Evolutionary conservation across 2,797 vertebrate species (phyloP).

Genomic region (Momotus momota): DNA sequence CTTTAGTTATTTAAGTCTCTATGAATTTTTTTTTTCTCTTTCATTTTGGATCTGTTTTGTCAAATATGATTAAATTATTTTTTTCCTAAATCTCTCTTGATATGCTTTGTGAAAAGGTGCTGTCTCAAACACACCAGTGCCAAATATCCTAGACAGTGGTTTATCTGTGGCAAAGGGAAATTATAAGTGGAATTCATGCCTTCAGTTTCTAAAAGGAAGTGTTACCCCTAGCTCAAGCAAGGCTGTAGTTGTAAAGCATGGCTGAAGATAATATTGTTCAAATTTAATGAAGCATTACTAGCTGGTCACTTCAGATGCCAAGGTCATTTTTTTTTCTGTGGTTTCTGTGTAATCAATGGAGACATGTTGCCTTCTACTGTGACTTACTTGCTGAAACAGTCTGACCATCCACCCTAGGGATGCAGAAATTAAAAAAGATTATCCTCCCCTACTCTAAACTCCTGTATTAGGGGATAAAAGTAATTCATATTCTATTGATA

Average conservation of each 20-base stretch:
- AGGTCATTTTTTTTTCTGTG: not conserved
- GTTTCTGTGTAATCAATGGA: not conserved
- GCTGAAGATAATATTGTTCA: not conserved
- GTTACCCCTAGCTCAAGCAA: not conserved
- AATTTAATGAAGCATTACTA: not conserved
- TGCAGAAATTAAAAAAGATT: not conserved
- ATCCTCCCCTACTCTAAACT: not conserved
- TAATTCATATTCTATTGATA: not conserved
- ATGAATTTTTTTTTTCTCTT: not conserved
- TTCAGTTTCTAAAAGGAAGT: not conserved
- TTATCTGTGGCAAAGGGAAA: not conserved
- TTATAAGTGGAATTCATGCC: not conserved
- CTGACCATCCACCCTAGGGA: not conserved
- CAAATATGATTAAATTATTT: not conserved
- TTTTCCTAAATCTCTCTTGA: not conserved
- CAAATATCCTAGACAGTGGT: not conserved
- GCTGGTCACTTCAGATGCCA: not conserved
- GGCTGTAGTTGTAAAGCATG: not conserved
- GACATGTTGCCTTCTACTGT: not conserved
- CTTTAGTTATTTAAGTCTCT: not conserved
- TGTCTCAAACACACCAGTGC: not conserved
- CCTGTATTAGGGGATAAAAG: not conserved
- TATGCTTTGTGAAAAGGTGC: not conserved
- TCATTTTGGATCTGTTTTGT: not conserved
- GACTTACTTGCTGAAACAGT: not conserved